Evolutionary conservation across 1,140 invertebrate genomes (phyloP).

Genomic region (Daktulosphaira vitifoliae): DNA sequence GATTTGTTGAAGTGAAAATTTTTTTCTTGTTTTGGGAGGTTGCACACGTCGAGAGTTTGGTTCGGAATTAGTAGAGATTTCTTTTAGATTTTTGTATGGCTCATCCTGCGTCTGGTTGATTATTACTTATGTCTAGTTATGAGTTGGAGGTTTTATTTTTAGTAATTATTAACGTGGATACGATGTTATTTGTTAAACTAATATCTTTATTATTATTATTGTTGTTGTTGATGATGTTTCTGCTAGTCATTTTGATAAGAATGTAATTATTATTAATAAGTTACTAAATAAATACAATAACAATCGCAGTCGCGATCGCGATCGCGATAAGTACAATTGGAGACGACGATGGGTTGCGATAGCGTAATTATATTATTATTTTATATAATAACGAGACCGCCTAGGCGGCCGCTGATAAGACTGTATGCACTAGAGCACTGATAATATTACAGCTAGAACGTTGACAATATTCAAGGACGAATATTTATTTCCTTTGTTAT

Average conservation of each 20-base stretch:
- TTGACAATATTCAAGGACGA: neutral
- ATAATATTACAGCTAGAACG: neutral
- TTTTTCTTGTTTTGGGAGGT: too few species aligned
- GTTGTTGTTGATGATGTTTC: neutral
- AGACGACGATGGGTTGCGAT: neutral
- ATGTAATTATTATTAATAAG: too few species aligned
- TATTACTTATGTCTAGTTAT: too few species aligned
- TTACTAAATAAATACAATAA: neutral
- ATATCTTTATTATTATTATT: neutral
- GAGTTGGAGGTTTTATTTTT: too few species aligned
- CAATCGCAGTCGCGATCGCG: neutral
- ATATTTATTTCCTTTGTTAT: too few species aligned
- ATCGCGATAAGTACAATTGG: too few species aligned
- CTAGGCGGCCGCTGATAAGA: too few species aligned
- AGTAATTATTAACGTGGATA: neutral
- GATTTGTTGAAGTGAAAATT: neutral
- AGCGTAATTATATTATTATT: neutral
- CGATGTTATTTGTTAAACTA: neutral
- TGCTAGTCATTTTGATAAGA: neutral
- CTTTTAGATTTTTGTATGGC: too few species aligned
- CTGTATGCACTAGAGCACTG: neutral
- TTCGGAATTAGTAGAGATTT: neutral
- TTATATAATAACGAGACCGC: neutral
- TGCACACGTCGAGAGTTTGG: neutral
- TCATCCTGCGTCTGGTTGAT: too few species aligned